Evolutionary conservation across 2,113 vertebrate genomes (phyloP), one percentile per base, ranked within the genome.

Genomic region (Gambusia affinis): DNA sequence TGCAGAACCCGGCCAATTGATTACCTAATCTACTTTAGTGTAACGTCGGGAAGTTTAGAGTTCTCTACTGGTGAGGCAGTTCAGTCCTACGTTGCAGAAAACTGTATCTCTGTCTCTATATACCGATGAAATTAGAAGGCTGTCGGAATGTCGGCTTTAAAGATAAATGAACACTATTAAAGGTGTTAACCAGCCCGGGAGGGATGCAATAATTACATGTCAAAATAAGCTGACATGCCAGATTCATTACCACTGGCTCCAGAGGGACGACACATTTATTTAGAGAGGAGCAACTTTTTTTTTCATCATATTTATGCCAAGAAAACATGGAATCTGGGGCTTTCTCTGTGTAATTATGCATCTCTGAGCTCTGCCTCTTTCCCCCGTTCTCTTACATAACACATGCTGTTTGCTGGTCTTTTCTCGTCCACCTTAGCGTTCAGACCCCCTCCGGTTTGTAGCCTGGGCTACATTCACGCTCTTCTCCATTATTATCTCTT

Each of bases 381-480:
- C 73, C 76, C 67, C 72, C 22, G 27, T 31, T 37, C 57, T 72
- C 73, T 87, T 87, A 83, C 62, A 51, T 87, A 88, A 90, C 35
- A 27, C 29, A 47, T 8, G 54, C 64, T 61, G 44, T 30, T 47
- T 15, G 51, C 37, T 78, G 54, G 70, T 67, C 14, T 75, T 60
- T 81, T 78, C 83, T 76, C 70, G 65, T 81, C 71, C 42, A 77
- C 61, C 79, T 44, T 72, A 68, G 64, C 67, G 69, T 77, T 75
- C 57, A 27, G 11, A 33, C 80, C 81, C n/a, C 80, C 82, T 74
- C 44, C 51, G 15, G 39, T 77, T 80, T 75, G 72, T 70, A 76
- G 86, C 76, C 74, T 66, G 70, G 67, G 62, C 22, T 54, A 28
- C 37, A 80, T 75, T 78, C 66, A 57, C 14, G 66, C 72, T 83